Base-by-base conservation (phyloP, 2,113 vertebrate genomes). In the Saguinus imperator region DNA sequence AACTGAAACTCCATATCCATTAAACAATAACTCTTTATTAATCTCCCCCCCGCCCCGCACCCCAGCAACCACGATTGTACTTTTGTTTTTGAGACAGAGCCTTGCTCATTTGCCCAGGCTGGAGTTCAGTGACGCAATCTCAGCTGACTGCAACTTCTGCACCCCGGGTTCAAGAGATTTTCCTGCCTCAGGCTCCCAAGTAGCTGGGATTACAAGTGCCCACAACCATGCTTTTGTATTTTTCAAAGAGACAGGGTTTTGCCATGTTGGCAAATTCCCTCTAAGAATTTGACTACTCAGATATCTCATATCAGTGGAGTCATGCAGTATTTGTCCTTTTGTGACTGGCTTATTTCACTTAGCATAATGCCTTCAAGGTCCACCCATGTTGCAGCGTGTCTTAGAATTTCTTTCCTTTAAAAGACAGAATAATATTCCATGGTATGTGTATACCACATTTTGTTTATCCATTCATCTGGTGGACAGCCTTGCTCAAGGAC, bases 391-490 rank as follows among this genome's bases (percentile, higher is more conserved):
- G 64, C 76, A 80, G 25, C 27, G 25, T 83, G 45, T 93, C 8
- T 90, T 55, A 95, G 76, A 95, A 89, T 68, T 91, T 29, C 58
- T 40, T 91, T 77, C 81, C 48, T 86, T 64, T 68, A 58, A 75
- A 85, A 85, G 57, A 57, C 18, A 57, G 43, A 95, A 27, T 88
- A 83, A 32, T 55, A 73, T 55, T 40, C 8, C 45, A 35, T 58
- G 13, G 29, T 68, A 37, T 50, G 9, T 88, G 14, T 68, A 91
- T 6, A 68, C 32, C 8, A 52, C 43, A 40, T 75, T 58, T 89
- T 93, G n/a, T 90, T 95, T 88, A 48, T 68, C 80, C 52, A 64
- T 70, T 79, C 89, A 40, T 70, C 57, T 27, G 29, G 55, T 64
- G 37, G 23, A 17, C 61, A 79, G 25, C 20, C 79, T 88, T 83